Percentiles rank a stretch among this genome's conserved stretches.
Evolutionary conservation across 2,888 invertebrate genomes (phyloP).

Genomic region (Parnassius apollo): DNA sequence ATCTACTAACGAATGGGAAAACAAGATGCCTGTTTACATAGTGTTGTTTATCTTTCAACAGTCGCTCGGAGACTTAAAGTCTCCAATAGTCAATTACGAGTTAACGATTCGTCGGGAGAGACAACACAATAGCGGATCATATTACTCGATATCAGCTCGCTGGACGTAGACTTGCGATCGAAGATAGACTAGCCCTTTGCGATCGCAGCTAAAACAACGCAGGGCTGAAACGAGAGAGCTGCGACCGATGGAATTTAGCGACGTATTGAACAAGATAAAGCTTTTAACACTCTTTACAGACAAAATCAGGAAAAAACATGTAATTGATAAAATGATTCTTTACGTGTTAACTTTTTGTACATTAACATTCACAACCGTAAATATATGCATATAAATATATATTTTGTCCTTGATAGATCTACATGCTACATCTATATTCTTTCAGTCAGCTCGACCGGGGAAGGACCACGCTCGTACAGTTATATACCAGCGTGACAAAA

Average conservation of each 20-base stretch:
- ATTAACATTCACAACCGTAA: no score
- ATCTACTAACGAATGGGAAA: slow-evolving; percentile 16
- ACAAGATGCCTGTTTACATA: slow-evolving; percentile 21
- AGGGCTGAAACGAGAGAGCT: slow-evolving; percentile 7
- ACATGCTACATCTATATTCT: no score
- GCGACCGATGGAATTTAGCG: slow-evolving; percentile 11
- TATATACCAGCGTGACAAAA: no score
- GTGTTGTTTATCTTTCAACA: slow-evolving; percentile 25
- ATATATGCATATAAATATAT: no score
- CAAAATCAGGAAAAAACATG: no score
- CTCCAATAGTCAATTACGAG: slow-evolving; percentile 60
- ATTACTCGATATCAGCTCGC: slow-evolving; percentile 58
- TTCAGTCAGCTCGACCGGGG: no score
- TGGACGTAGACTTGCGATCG: slow-evolving; percentile 39
- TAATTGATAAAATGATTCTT: no score
- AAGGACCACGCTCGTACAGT: no score
- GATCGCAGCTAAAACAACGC: slow-evolving; percentile 9
- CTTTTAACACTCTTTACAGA: no score
- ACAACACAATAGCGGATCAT: slow-evolving; percentile 69
- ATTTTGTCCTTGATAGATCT: no score
- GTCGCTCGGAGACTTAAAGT: slow-evolving; percentile 23
- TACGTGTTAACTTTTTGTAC: no score
- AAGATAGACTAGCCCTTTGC: slow-evolving; percentile 43
- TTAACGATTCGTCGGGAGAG: slow-evolving; percentile 43
- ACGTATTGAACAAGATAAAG: neutral